Evolutionary conservation across 2,113 vertebrate genomes (phyloP).

Genomic region (Pterocles gutturalis): DNA sequence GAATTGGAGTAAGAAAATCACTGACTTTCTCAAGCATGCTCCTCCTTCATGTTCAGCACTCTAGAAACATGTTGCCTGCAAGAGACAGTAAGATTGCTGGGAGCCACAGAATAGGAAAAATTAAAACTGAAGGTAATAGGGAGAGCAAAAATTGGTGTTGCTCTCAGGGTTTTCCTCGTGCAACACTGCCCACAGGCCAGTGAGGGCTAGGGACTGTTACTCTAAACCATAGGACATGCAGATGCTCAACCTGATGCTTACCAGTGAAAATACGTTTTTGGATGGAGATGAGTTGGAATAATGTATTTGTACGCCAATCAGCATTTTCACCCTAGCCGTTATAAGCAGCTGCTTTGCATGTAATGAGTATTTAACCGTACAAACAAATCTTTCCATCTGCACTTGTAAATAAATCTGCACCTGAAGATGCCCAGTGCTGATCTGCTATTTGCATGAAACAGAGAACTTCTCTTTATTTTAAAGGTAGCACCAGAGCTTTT

Average conservation of each 20-base stretch:
- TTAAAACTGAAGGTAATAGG: not conserved
- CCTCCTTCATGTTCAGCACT: not conserved
- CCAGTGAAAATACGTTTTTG: not conserved
- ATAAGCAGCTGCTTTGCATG: not conserved
- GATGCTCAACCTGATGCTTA: not conserved
- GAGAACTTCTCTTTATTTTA: not conserved
- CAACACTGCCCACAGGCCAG: not conserved
- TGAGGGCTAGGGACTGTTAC: not conserved
- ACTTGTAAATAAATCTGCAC: not conserved
- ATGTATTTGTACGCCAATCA: not conserved
- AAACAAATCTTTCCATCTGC: not conserved
- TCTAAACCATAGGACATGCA: not conserved
- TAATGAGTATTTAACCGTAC: not conserved
- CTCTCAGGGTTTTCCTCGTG: not conserved
- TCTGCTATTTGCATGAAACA: not conserved
- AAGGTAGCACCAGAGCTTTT: not conserved
- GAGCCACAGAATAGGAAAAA: not conserved
- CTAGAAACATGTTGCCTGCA: not conserved
- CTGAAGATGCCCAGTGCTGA: not conserved
- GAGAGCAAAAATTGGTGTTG: not conserved
- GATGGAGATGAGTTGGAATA: not conserved
- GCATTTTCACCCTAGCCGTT: not conserved
- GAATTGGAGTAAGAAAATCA: not conserved
- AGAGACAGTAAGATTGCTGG: not conserved
- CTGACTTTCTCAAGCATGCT: not conserved